Evolutionary conservation across 2,888 invertebrate species (phyloP).

Genomic region (Crepidodera aurea): DNA sequence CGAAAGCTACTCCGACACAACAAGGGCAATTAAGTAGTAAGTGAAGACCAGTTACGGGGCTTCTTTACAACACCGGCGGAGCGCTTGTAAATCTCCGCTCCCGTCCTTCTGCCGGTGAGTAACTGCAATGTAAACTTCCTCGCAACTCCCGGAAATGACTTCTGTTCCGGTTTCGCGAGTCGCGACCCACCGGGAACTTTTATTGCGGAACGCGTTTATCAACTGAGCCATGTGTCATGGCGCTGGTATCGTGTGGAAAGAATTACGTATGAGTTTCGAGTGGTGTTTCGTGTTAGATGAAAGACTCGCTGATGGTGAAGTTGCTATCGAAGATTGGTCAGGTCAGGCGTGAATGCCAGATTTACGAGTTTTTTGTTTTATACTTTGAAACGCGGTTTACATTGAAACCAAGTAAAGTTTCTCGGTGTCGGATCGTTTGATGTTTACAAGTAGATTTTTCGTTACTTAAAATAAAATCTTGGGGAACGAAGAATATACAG

Average conservation of each 20-base stretch:
- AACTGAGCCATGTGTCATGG: slow-evolving; percentile 36
- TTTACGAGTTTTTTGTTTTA: neutral
- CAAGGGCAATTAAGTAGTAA: slow-evolving; percentile 40
- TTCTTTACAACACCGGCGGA: slow-evolving; percentile 44
- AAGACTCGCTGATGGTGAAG: neutral
- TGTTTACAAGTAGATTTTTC: no score
- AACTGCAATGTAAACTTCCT: slow-evolving; percentile 52
- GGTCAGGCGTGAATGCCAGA: neutral
- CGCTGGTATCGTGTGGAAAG: slow-evolving; percentile 12
- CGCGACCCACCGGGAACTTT: slow-evolving; percentile 52
- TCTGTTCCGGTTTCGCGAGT: slow-evolving; percentile 52
- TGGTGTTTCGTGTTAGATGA: slow-evolving; percentile 15
- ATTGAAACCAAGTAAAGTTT: no score
- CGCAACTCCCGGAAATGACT: slow-evolving; percentile 54
- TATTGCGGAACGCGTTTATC: slow-evolving; percentile 52
- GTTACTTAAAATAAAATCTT: no score
- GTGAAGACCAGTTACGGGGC: slow-evolving; percentile 36
- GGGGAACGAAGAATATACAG: no score
- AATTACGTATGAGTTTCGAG: slow-evolving; percentile 14
- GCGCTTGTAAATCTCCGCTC: slow-evolving; percentile 46
- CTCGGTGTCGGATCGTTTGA: no score
- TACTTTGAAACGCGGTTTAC: no score
- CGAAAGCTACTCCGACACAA: slow-evolving; percentile 27
- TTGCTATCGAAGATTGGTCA: neutral
- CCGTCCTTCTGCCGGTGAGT: slow-evolving; percentile 42